These are phyloP conservation scores for Motacilla alba DNA, from an alignment of 2,113 vertebrate species.

Conservation along the genomic window DNA sequence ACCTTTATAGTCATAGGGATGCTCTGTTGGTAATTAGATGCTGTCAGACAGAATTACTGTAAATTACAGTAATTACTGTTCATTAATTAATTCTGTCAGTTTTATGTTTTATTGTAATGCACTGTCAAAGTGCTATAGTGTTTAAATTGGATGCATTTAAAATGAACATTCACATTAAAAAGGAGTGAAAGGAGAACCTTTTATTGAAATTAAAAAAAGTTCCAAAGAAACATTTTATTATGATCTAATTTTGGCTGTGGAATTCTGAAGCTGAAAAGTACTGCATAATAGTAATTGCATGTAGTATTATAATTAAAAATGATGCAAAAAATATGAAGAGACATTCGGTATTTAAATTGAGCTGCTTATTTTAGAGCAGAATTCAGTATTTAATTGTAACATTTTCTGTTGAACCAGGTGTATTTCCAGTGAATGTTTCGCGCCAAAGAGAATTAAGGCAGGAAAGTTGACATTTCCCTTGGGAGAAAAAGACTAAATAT, in stretches of 20 bases:
- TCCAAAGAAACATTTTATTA: slow-evolving; percentile 50
- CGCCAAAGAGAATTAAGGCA: slow-evolving; percentile 52
- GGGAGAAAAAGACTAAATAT: background rate
- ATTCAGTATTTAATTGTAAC: slow-evolving; percentile 39
- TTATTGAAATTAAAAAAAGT: slow-evolving; percentile 64
- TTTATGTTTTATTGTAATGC: slow-evolving; percentile 60
- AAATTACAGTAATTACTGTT: slow-evolving; percentile 66
- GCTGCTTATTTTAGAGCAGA: slow-evolving; percentile 32
- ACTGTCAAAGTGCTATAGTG: slow-evolving; percentile 43
- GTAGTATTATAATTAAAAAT: slow-evolving; percentile 47
- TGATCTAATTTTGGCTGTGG: slow-evolving; percentile 46
- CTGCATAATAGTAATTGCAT: slow-evolving; percentile 17
- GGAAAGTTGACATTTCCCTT: slow-evolving; percentile 16
- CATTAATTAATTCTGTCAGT: slow-evolving; percentile 64
- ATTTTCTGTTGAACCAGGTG: slow-evolving; percentile 34
- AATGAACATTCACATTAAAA: slow-evolving; percentile 51
- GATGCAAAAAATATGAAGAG: slow-evolving; percentile 36
- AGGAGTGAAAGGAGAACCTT: slow-evolving; percentile 57
- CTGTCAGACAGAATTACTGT: slow-evolving; percentile 59
- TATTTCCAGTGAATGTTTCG: slow-evolving; percentile 3
- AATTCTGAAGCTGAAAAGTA: slow-evolving; percentile 16
- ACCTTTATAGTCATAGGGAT: slow-evolving; percentile 40
- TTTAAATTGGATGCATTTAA: slow-evolving; percentile 56
- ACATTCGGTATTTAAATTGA: background rate
- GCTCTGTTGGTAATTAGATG: slow-evolving; percentile 54